Evolutionary conservation across 2,888 invertebrate species (phyloP), one percentile per base, ranked within the genome.

Genomic region (Pterostichus niger): DNA sequence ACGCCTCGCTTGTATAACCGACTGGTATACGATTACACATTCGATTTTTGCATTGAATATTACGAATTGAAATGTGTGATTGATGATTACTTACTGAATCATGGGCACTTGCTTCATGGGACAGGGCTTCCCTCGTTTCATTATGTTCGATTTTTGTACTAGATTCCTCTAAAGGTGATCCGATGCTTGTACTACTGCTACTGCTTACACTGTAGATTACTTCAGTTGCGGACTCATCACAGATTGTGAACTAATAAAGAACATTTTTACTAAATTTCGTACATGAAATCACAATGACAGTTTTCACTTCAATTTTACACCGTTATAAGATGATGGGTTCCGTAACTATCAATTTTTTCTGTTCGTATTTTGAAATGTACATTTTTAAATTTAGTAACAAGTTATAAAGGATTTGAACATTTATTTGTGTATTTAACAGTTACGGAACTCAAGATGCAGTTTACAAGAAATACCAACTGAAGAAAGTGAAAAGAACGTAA

Each of bases 81-180:
- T 13, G 15, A 59, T 24, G 11, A 59, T 15, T 31, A 52, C 94
- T 94, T 89, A 95, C 95, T 86, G 95, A 93, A 87, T 95, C 95
- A 88, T 94, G 94, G 88, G 95, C 94, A 87, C 94, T 95, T 86
- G 95, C 94, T 87, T 95, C 95, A 84, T 94, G 93, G 84, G 93
- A 93, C 44, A 95, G 90, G 0, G 94, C 94, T 88, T 95, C 95
- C 88, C 94, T 92, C 2, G 94, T 94, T 87, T 93, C 93, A 88
- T 94, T 94, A 89, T 91, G 91, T 73, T 86, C 85, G 76, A 17
- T 84, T 84, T 85, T 86, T 79, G 82, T 85, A 31, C 83, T 80
- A 33, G 75, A 68, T 44, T 85, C 83, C 64, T 86, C 84, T 68
- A 84, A 56, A 77, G 83, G 85, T 68, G 84, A 84, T 33, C 86